A percentile compares a stretch with the other conserved stretches of the same genome.
phyloP scores from a whole-genome alignment of 2,888 invertebrate species.

The Drosophila neotestacea region DNA sequence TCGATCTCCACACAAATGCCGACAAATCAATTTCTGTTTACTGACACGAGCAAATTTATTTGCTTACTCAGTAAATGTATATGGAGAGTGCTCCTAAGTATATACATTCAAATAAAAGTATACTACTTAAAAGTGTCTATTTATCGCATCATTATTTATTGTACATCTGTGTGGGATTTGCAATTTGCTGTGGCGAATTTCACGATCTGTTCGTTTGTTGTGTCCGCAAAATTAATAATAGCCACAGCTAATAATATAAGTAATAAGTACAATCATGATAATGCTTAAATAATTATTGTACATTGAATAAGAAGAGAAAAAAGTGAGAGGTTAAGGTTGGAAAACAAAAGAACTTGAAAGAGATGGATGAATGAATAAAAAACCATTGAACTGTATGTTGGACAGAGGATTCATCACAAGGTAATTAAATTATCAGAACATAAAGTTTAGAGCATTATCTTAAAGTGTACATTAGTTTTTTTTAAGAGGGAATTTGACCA shows the following conservation, averaged over 20 bases:
- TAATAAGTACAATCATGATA: conserved; percentile 6
- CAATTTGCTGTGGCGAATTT: conserved; percentile 12
- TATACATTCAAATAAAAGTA: conserved; percentile 1
- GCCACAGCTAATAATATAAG: conserved; percentile 21
- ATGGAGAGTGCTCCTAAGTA: conserved; percentile 21
- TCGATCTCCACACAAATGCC: conserved; percentile 22
- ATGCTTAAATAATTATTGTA: conserved; percentile 11
- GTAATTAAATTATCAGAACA: too few species aligned
- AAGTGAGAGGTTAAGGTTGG: background rate
- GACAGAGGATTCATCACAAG: too few species aligned
- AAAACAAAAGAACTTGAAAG: background rate
- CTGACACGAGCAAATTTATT: conserved; percentile 38
- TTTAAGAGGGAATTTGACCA: too few species aligned
- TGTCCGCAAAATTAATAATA: conserved; percentile 21
- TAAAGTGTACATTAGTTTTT: too few species aligned
- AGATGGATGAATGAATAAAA: conserved; percentile 1
- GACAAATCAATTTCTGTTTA: conserved; percentile 46
- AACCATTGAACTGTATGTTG: background rate
- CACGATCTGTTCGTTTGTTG: conserved; percentile 10
- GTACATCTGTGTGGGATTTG: conserved; percentile 16
- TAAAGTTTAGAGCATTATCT: too few species aligned
- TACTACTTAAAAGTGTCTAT: conserved; percentile 11
- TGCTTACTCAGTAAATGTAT: conserved; percentile 12
- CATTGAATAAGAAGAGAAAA: background rate
- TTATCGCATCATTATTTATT: conserved; percentile 30